Percentiles rank a stretch among this genome's conserved stretches.
phyloP scores from a whole-genome alignment of 2,888 invertebrate species.

The Pemphredon lugubris region DNA sequence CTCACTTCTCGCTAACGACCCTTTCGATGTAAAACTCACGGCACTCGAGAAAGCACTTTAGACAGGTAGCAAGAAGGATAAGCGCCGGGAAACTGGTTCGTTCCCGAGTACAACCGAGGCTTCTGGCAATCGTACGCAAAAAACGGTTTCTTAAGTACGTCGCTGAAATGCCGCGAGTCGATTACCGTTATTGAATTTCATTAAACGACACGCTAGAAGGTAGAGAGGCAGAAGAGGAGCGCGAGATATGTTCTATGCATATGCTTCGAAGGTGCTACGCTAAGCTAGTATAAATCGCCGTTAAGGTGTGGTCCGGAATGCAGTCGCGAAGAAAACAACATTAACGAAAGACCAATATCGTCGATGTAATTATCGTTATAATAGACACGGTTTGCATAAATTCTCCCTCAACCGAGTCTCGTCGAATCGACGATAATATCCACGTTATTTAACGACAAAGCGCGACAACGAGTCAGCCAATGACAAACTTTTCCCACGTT shows the following conservation, averaged over 20 bases:
- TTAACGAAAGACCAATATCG: constrained; percentile 49
- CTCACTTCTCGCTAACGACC: constrained; percentile 45
- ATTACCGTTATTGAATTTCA: constrained; percentile 71
- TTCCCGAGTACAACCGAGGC: constrained; percentile 20
- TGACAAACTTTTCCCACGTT: too few relatives aligned
- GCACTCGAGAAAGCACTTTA: constrained; percentile 38
- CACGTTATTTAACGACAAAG: too few relatives aligned
- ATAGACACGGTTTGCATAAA: not conserved
- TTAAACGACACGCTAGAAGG: constrained; percentile 49
- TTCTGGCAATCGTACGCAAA: constrained; percentile 31
- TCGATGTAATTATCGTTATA: constrained; percentile 32
- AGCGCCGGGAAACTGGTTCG: constrained; percentile 64
- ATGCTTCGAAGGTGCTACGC: constrained; percentile 48
- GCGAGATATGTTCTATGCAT: constrained; percentile 51
- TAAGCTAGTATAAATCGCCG: constrained; percentile 57
- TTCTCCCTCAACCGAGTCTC: not conserved
- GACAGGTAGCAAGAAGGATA: constrained; percentile 52
- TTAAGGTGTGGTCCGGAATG: constrained; percentile 73
- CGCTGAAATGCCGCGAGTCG: constrained; percentile 58
- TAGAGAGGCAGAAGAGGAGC: constrained; percentile 36
- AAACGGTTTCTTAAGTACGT: constrained; percentile 41
- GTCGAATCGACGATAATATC: too few relatives aligned
- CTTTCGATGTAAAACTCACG: constrained; percentile 36
- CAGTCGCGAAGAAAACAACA: constrained; percentile 57
- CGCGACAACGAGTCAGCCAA: too few relatives aligned